Conservation (phyloP, 1,140 invertebrate species). For the Sarcophaga bullata region DNA sequence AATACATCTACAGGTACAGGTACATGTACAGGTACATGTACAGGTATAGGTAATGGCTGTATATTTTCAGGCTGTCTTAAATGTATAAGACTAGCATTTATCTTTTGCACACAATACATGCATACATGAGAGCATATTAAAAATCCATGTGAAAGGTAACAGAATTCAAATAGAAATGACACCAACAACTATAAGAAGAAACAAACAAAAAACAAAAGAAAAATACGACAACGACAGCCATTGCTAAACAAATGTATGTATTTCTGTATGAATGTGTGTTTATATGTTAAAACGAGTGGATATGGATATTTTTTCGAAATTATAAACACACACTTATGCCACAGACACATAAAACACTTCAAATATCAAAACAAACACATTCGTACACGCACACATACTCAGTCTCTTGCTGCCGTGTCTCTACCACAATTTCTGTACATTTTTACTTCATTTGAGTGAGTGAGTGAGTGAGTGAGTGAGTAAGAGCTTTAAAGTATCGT, state of each 20-base stretch:
- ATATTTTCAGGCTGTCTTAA: no score
- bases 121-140: not conserved
- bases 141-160: not conserved
- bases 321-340: not conserved
- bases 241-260: not conserved
- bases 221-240: not conserved
- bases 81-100: no score
- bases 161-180: not conserved
- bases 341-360: constrained; percentile 9
- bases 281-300: not conserved
- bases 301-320: not conserved
- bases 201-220: not conserved
- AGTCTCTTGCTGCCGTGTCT: no score
- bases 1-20: no score
- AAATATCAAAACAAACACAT: constrained; percentile 9
- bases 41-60: no score
- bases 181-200: not conserved
- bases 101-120: not conserved
- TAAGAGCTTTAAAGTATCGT: not conserved
- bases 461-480: no score
- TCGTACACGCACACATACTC: not conserved
- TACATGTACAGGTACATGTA: no score
- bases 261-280: not conserved
- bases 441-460: no score
- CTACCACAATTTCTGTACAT: no score